Conservation (phyloP, 2,888 invertebrate species). For the Agrochola litura region DNA sequence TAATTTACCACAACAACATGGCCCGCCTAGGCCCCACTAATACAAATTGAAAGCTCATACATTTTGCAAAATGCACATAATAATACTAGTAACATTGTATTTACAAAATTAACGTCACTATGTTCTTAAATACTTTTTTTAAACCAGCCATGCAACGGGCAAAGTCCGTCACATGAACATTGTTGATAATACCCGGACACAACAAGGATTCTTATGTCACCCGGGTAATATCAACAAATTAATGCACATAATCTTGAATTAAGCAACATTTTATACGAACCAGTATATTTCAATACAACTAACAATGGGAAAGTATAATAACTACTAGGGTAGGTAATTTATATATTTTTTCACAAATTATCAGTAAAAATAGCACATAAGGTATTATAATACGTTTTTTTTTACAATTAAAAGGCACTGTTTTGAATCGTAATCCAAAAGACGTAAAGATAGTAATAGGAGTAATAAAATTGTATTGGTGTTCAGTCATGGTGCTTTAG, state of each 20-base stretch:
- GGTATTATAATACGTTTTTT: conserved; percentile 68
- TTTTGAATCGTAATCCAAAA: conserved; percentile 79
- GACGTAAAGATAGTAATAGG: conserved; percentile 65
- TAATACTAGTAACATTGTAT: conserved; percentile 65
- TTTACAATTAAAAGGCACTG: conserved; percentile 86
- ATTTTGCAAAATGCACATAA: conserved; percentile 74
- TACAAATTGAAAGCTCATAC: conserved; percentile 76
- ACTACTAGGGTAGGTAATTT: conserved; percentile 45
- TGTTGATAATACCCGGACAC: conserved; percentile 26
- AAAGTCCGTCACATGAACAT: not conserved
- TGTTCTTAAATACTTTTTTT: conserved; percentile 38
- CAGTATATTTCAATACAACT: conserved; percentile 47
- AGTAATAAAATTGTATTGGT: conserved; percentile 63
- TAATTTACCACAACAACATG: conserved; percentile 39
- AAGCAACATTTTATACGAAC: conserved; percentile 36
- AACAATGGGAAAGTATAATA: conserved; percentile 48
- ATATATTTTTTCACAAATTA: conserved; percentile 59
- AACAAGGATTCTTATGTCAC: conserved; percentile 2
- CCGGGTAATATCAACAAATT: conserved; percentile 33
- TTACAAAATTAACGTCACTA: conserved; percentile 64
- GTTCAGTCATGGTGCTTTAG: conserved; percentile 58
- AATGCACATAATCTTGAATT: conserved; percentile 1
- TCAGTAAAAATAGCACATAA: conserved; percentile 65
- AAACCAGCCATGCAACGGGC: conserved; percentile 16
- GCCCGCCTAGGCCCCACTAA: conserved; percentile 59